phyloP scores from a whole-genome alignment of 1,140 invertebrate species.

The Asobara japonica region DNA sequence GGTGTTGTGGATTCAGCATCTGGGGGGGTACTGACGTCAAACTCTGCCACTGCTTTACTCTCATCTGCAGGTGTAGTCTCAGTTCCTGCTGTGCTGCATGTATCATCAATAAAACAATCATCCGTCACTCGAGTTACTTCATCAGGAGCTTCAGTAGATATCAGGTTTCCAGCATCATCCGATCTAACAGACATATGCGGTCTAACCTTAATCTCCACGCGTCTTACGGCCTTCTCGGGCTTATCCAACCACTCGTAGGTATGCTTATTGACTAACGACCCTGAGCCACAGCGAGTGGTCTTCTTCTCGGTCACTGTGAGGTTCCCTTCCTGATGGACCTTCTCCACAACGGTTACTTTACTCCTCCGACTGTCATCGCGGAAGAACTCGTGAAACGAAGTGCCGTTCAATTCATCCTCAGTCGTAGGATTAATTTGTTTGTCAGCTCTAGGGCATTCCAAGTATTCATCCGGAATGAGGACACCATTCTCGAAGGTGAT shows the following conservation, averaged over 20 bases:
- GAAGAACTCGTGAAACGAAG: background rate
- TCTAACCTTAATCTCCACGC: slow-evolving; percentile 47
- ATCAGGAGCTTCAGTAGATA: background rate
- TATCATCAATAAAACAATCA: background rate
- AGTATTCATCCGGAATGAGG: background rate
- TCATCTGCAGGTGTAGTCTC: background rate
- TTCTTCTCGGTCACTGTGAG: slow-evolving; percentile 34
- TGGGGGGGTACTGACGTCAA: background rate
- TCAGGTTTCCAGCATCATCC: background rate
- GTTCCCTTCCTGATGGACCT: background rate
- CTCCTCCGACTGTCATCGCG: background rate
- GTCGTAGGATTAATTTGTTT: background rate
- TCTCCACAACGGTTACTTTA: background rate
- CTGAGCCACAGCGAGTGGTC: slow-evolving; percentile 40
- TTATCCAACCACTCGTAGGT: slow-evolving; percentile 34
- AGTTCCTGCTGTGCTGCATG: background rate
- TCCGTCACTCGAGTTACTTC: background rate
- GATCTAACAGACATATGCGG: background rate
- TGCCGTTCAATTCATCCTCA: background rate
- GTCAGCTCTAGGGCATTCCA: background rate
- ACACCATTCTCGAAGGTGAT: background rate
- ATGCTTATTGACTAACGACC: slow-evolving; percentile 42
- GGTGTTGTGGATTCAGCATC: too few relatives aligned
- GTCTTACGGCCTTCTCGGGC: slow-evolving; percentile 35
- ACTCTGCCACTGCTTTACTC: too few relatives aligned